These are phyloP conservation scores for Acrocephalus arundinaceus DNA, from an alignment of 2,113 vertebrate genomes.

Conservation along the genomic window DNA sequence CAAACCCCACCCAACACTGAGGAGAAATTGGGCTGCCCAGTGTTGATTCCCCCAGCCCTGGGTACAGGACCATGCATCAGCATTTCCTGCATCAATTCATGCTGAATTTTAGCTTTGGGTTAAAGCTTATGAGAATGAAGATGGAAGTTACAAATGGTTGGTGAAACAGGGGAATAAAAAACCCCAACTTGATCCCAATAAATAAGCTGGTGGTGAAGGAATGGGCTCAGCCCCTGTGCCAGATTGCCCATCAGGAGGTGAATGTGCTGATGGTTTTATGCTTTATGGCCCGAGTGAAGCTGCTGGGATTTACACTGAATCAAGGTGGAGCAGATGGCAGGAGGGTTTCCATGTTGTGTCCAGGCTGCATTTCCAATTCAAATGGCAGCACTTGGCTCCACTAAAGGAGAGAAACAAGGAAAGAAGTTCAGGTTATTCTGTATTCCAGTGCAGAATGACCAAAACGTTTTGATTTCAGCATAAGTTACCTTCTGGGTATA, in stretches of 20 bases:
- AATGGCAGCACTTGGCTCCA: background rate
- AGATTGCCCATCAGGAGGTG: background rate
- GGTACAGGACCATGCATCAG: background rate
- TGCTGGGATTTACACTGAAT: background rate
- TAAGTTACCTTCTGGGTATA: background rate
- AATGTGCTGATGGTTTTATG: background rate
- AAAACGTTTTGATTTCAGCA: conserved; percentile 21
- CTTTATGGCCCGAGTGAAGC: background rate
- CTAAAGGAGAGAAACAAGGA: background rate
- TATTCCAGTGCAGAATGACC: background rate
- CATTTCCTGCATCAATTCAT: background rate
- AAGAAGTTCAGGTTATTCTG: background rate
- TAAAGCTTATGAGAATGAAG: background rate
- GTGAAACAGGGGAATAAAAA: background rate
- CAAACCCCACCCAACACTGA: background rate
- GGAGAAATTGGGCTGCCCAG: background rate
- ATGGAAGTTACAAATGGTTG: background rate
- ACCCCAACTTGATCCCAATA: background rate
- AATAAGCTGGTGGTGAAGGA: background rate
- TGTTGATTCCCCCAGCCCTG: background rate
- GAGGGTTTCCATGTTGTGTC: background rate
- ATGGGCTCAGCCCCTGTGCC: background rate
- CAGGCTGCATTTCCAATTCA: background rate
- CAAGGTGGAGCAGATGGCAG: conserved; percentile 12
- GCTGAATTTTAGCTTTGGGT: background rate